Evolutionary conservation across 2,113 vertebrate genomes (phyloP).

Genomic region (Delphinus delphis): DNA sequence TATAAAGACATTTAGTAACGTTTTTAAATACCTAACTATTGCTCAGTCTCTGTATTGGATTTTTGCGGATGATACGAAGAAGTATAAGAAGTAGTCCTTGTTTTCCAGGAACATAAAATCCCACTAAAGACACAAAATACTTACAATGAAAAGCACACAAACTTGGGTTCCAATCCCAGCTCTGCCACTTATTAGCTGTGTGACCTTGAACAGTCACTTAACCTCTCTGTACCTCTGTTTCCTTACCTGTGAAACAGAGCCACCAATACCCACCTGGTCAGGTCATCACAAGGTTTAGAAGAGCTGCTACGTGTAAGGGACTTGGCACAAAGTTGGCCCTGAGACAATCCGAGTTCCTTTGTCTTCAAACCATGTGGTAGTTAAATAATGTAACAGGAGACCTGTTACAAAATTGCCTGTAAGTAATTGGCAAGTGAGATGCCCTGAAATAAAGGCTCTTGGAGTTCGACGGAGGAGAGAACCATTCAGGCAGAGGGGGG

Average conservation of each 20-base stretch:
- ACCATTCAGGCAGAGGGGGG: not conserved
- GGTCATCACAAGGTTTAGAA: not conserved
- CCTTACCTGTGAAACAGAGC: not conserved
- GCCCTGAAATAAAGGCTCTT: not conserved
- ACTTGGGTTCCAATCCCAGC: not conserved
- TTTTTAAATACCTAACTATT: not conserved
- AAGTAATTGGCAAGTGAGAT: not conserved
- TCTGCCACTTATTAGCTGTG: not conserved
- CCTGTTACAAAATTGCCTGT: not conserved
- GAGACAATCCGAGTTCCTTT: constrained; percentile 9
- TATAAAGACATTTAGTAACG: not conserved
- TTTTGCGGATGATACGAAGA: constrained; percentile 6
- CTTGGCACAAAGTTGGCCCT: not conserved
- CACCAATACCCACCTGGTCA: not conserved
- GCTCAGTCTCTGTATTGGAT: not conserved
- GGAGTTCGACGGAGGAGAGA: not conserved
- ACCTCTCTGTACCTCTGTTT: not conserved
- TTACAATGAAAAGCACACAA: not conserved
- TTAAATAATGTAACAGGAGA: constrained; percentile 49
- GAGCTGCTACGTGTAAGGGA: not conserved
- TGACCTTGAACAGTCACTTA: not conserved
- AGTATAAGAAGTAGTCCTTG: not conserved
- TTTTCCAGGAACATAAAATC: constrained; percentile 36
- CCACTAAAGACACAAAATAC: not conserved
- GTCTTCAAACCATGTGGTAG: not conserved